Conservation (phyloP, 2,888 invertebrate genomes). For the Drosophila bunnanda region DNA sequence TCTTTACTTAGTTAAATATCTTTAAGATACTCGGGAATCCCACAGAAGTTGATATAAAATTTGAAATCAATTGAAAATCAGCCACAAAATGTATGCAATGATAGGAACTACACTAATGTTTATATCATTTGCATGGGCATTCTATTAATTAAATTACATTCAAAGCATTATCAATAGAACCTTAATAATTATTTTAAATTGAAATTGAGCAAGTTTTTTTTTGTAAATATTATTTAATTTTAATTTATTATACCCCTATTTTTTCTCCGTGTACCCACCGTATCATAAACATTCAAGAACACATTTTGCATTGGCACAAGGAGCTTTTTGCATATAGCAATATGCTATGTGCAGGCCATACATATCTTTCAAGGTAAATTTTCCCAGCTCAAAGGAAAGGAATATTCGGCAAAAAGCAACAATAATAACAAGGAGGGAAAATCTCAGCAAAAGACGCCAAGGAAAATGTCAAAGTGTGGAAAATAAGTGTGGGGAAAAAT, state of each 20-base stretch:
- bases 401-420: slow-evolving; percentile 47
- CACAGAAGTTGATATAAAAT: not conserved
- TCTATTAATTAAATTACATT: not conserved
- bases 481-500: slow-evolving; percentile 6
- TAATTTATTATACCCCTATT: not conserved
- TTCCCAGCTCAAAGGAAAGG: slow-evolving; percentile 60
- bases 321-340: slow-evolving; percentile 14
- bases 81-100: too few relatives aligned
- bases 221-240: not conserved
- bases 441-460: slow-evolving; percentile 16
- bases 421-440: not conserved
- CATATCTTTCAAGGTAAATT: slow-evolving; percentile 50
- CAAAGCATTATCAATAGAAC: rapidly evolving
- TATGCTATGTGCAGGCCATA: slow-evolving; percentile 26
- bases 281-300: slow-evolving; percentile 27
- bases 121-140: not conserved
- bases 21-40: too few relatives aligned
- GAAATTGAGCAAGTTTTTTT: too few relatives aligned
- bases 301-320: slow-evolving; percentile 1
- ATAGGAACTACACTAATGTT: not conserved
- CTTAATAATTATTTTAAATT: not conserved
- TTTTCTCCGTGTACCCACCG: not conserved
- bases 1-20: not conserved
- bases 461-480: slow-evolving; percentile 20
- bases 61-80: not conserved